Conservation (phyloP, 2,797 vertebrate genomes). For the Coregonus sp. region DNA sequence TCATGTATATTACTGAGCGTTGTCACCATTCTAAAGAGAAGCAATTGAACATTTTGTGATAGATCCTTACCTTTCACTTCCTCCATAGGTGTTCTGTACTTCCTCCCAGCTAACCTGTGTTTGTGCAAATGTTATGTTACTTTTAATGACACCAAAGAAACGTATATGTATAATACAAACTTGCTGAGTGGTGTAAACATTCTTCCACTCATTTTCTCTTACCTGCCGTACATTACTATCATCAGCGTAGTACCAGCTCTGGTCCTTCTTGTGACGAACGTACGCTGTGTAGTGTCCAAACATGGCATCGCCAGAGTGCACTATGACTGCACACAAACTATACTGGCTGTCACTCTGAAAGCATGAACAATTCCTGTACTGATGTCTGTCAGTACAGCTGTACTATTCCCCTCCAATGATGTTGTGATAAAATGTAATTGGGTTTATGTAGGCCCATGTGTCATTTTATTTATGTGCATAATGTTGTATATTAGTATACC, state of each 20-base stretch:
- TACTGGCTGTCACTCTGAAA: constrained; percentile 51
- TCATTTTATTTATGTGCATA: not conserved
- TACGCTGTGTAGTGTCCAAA: constrained; percentile 74
- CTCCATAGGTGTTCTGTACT: constrained; percentile 54
- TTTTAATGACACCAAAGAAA: not conserved
- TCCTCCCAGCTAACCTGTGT: constrained; percentile 61
- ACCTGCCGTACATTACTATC: constrained; percentile 57
- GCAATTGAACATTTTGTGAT: not conserved
- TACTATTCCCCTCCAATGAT: not conserved
- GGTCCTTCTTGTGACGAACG: constrained; percentile 31
- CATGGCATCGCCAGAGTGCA: constrained; percentile 56
- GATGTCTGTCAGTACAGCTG: not conserved
- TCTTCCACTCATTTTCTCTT: not conserved
- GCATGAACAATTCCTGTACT: not conserved
- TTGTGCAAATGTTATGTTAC: not conserved
- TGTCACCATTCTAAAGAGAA: not conserved
- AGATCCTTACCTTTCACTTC: constrained; percentile 50
- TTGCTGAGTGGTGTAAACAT: not conserved
- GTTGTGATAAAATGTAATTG: not conserved
- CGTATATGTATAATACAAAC: not conserved
- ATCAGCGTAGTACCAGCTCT: constrained; percentile 64
- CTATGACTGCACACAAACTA: constrained; percentile 71
- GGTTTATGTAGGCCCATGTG: not conserved
- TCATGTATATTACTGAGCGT: not conserved
- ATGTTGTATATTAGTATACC: not conserved